Conservation (phyloP, 2,113 vertebrate species). For the Semnopithecus entellus region DNA sequence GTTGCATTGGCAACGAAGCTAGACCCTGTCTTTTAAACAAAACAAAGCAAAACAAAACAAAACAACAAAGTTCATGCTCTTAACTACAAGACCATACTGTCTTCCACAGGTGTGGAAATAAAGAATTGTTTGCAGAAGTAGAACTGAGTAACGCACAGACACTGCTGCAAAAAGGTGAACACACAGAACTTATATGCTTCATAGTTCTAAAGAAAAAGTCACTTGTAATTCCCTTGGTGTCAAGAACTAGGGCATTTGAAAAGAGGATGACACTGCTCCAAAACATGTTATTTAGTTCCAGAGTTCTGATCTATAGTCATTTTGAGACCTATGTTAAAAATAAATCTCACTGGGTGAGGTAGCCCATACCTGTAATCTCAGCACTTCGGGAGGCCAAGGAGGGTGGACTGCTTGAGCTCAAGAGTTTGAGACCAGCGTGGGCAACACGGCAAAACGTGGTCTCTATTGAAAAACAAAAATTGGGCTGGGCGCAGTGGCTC, state of each 20-base stretch:
- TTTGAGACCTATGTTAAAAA: constrained; percentile 1
- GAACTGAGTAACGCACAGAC: background rate
- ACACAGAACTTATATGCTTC: background rate
- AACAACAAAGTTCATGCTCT: background rate
- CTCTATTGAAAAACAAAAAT: too few relatives aligned
- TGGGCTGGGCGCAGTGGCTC: too few relatives aligned
- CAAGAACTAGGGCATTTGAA: background rate
- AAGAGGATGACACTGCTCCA: background rate
- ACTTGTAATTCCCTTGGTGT: background rate
- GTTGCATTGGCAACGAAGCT: too few relatives aligned
- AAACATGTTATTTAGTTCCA: background rate
- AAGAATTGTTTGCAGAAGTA: background rate
- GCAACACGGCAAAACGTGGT: too few relatives aligned
- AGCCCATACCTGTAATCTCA: background rate
- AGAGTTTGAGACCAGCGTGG: too few relatives aligned
- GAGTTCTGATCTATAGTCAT: background rate
- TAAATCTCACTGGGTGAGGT: background rate
- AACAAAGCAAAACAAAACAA: too few relatives aligned
- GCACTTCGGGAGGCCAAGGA: background rate
- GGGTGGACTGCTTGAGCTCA: too few relatives aligned
- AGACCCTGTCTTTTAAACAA: too few relatives aligned
- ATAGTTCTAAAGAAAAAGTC: background rate
- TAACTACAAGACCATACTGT: background rate
- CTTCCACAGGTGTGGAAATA: background rate
- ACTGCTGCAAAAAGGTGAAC: background rate